Evolutionary conservation across 2,113 vertebrate genomes (phyloP).

Genomic region (Helogale parvula): DNA sequence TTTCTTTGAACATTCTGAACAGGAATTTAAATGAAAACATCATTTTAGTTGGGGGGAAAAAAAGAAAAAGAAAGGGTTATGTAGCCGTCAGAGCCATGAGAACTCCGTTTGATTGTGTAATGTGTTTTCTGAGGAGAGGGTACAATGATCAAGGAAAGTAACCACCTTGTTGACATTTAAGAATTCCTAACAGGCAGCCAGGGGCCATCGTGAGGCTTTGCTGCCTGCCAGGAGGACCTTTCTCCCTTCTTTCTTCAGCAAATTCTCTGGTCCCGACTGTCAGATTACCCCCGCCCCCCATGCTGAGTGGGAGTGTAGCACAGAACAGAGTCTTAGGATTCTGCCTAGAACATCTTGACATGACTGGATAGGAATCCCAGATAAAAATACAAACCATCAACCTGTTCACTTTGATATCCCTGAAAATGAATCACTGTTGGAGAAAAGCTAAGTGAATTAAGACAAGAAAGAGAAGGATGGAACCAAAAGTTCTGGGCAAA

Average conservation of each 20-base stretch:
- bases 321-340: conserved; percentile 79
- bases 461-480: conserved; percentile 94
- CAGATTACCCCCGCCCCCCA: neutral
- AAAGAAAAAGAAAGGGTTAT: neutral
- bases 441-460: conserved; percentile 89
- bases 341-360: conserved; percentile 83
- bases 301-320: neutral
- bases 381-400: conserved; percentile 92
- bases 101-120: neutral
- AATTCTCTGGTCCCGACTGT: neutral
- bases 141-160: neutral
- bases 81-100: neutral
- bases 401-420: conserved; percentile 89
- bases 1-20: neutral
- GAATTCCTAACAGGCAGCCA: neutral
- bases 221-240: neutral
- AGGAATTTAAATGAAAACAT: neutral
- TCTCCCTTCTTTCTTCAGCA: neutral
- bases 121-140: neutral
- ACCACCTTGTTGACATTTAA: neutral
- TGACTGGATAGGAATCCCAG: conserved; percentile 97
- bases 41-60: neutral
- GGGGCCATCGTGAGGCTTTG: neutral
- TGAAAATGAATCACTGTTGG: conserved; percentile 88
- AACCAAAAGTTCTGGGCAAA: conserved; percentile 93